Evolutionary conservation across 2,888 invertebrate genomes (phyloP).

Genomic region (Parthenolecanium corni): DNA sequence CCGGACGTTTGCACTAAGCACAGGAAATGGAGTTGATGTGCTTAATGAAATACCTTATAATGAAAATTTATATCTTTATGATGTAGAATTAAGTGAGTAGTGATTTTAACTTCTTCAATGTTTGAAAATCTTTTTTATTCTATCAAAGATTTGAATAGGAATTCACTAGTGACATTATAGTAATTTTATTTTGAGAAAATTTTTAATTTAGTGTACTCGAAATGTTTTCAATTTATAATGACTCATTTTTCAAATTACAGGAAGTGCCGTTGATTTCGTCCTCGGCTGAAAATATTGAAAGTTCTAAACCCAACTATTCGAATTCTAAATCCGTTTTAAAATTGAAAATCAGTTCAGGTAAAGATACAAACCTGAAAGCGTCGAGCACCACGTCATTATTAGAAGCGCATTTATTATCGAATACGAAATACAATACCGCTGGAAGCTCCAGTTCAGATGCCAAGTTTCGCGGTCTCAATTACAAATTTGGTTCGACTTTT

Average conservation of each 20-base stretch:
- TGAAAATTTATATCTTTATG: too few species aligned
- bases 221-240: too few species aligned
- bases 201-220: too few species aligned
- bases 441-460: neutral
- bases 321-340: slow-evolving; percentile 13
- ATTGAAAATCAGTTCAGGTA: slow-evolving; percentile 2
- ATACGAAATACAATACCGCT: slow-evolving; percentile 17
- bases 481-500: slow-evolving; percentile 1
- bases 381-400: slow-evolving; percentile 8
- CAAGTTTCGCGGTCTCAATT: slow-evolving; percentile 1
- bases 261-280: slow-evolving; percentile 14
- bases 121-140: too few species aligned
- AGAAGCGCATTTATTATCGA: slow-evolving; percentile 24
- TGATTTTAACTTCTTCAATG: too few species aligned
- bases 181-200: too few species aligned
- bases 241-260: neutral
- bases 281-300: neutral
- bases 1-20: too few species aligned
- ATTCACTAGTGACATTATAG: too few species aligned
- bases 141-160: too few species aligned
- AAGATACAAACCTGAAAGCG: neutral
- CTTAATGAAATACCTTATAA: too few species aligned
- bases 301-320: slow-evolving; percentile 4
- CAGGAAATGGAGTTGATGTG: too few species aligned
- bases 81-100: too few species aligned